Conservation (phyloP, 1,140 invertebrate species). For the Subanguina moxae region DNA sequence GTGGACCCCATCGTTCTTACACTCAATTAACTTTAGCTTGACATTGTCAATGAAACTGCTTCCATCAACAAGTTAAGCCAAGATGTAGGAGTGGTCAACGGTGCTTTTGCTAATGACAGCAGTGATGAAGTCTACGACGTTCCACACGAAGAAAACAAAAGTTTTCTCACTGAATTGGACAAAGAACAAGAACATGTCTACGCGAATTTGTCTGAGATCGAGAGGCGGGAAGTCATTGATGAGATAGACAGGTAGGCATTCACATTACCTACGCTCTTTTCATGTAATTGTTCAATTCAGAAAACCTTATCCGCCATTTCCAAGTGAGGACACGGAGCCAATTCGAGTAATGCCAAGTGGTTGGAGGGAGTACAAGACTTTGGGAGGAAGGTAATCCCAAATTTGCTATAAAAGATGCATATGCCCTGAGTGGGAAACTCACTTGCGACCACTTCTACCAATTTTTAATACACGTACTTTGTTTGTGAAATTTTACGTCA, state of each 20-base stretch:
- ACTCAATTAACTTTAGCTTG: no score
- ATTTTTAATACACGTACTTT: no score
- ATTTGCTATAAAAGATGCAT: no score
- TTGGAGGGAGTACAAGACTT: constrained; percentile 45
- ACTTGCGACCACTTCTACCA: no score
- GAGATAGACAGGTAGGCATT: constrained; percentile 26
- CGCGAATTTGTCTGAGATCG: constrained; percentile 40
- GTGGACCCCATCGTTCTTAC: no score
- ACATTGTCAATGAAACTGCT: no score
- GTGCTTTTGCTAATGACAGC: not conserved
- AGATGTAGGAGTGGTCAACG: not conserved
- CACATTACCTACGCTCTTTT: no score
- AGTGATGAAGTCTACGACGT: constrained; percentile 1
- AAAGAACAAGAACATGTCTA: constrained; percentile 24
- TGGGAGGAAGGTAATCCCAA: constrained; percentile 39
- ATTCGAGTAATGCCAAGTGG: constrained; percentile 35
- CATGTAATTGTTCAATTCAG: not conserved
- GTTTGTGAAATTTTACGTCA: no score
- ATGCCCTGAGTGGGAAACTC: no score
- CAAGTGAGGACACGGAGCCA: constrained; percentile 5
- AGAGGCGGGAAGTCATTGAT: constrained; percentile 11
- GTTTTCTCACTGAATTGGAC: no score
- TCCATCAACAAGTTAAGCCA: not conserved
- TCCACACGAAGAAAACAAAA: no score
- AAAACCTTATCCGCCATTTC: constrained; percentile 26